These are phyloP conservation scores for Unio delphinus DNA, from an alignment of 2,888 invertebrate species.

Conservation along the genomic window DNA sequence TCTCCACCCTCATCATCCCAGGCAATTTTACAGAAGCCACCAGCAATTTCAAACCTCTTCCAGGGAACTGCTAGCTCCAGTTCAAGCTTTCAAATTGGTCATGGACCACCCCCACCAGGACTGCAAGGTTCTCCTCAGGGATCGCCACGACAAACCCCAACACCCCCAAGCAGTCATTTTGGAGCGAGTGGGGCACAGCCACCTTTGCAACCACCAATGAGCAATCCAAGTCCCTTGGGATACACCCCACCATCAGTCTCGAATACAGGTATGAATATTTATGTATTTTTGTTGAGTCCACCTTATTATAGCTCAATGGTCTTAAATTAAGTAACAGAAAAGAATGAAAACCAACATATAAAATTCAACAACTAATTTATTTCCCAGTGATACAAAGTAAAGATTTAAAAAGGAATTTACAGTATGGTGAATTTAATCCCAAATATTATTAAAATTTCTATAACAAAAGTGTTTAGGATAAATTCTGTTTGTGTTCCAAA, in stretches of 20 bases:
- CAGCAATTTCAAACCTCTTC: slow-evolving; percentile 23
- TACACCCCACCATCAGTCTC: background rate
- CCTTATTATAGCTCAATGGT: too few species aligned
- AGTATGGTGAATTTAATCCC: too few species aligned
- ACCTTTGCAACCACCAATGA: slow-evolving; percentile 16
- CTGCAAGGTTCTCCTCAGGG: slow-evolving; percentile 3
- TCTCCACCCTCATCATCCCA: slow-evolving; percentile 36
- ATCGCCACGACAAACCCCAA: slow-evolving; percentile 14
- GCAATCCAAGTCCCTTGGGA: slow-evolving; percentile 15
- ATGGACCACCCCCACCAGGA: slow-evolving; percentile 29
- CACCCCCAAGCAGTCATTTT: slow-evolving; percentile 4
- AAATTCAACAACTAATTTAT: too few species aligned
- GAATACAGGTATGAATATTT: too few species aligned
- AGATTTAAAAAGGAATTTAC: too few species aligned
- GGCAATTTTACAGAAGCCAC: slow-evolving; percentile 10
- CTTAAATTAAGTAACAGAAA: too few species aligned
- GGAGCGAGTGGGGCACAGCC: background rate
- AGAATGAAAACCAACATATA: too few species aligned
- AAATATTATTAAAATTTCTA: too few species aligned
- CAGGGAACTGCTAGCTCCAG: slow-evolving; percentile 23
- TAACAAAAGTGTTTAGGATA: too few species aligned
- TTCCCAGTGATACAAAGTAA: too few species aligned
- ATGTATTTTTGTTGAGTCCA: too few species aligned
- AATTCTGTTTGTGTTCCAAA: too few species aligned
- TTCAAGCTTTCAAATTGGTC: slow-evolving; percentile 57